These are phyloP conservation scores for Oostethus manadensis DNA, from an alignment of 2,113 vertebrate species.

Conservation along the genomic window DNA sequence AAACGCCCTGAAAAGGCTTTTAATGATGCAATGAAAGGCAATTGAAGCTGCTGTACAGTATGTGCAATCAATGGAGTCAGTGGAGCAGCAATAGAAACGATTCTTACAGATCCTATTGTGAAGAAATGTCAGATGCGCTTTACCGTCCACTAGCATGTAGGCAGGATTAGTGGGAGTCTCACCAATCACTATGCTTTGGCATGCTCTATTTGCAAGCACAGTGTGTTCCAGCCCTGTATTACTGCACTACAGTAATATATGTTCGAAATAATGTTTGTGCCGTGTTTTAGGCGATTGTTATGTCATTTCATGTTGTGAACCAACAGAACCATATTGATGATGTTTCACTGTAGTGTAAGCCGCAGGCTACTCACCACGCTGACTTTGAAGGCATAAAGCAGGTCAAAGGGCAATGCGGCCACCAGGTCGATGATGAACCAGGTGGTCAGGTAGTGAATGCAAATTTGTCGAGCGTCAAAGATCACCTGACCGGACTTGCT, in stretches of 20 bases:
- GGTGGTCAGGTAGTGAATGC: constrained; percentile 95
- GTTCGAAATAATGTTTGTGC: neutral
- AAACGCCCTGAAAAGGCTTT: constrained; percentile 29
- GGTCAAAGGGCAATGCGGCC: constrained; percentile 94
- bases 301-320: too few relatives aligned
- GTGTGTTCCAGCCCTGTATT: neutral
- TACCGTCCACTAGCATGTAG: neutral
- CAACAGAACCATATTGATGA: neutral
- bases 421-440: constrained; percentile 98
- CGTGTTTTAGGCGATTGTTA: neutral
- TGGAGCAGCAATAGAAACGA: constrained; percentile 24
- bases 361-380: constrained; percentile 85
- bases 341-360: neutral
- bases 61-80: constrained; percentile 43
- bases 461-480: constrained; percentile 96
- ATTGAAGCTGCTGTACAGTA: constrained; percentile 17
- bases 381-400: constrained; percentile 96
- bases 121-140: constrained; percentile 21
- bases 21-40: constrained; percentile 39
- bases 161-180: constrained; percentile 5
- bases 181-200: constrained; percentile 1
- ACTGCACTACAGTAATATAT: neutral
- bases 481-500: constrained; percentile 98
- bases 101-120: constrained; percentile 11
- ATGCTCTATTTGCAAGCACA: neutral